These are phyloP conservation scores for Gephyroberyx darwinii DNA, from an alignment of 2,797 vertebrate species.

Conservation along the genomic window DNA sequence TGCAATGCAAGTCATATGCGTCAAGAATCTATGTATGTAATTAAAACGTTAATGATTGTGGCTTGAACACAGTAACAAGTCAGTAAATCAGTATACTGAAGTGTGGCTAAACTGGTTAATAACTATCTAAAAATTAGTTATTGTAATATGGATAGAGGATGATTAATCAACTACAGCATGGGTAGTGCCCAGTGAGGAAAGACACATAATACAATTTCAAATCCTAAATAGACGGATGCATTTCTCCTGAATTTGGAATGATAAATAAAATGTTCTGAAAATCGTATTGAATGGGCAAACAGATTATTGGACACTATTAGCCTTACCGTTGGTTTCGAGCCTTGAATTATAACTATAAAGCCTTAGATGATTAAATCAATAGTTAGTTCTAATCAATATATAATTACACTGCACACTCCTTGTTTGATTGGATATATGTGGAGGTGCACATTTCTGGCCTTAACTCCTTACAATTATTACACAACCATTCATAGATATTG, in stretches of 20 bases:
- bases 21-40: background rate
- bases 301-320: constrained; percentile 50
- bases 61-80: background rate
- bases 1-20: background rate
- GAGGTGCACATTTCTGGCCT: constrained; percentile 41
- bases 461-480: constrained; percentile 41
- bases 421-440: constrained; percentile 66
- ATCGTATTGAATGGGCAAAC: constrained; percentile 52
- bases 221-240: background rate
- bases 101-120: no score
- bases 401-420: constrained; percentile 69
- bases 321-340: constrained; percentile 41
- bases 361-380: constrained; percentile 75
- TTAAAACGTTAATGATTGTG: background rate
- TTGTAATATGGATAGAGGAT: background rate
- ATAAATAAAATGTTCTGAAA: constrained; percentile 32
- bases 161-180: background rate
- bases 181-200: background rate
- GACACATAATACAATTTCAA: background rate
- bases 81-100: no score
- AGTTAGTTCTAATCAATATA: constrained; percentile 77
- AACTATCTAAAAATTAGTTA: background rate
- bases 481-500: constrained; percentile 17
- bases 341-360: constrained; percentile 61
- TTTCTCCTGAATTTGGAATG: constrained; percentile 24